A percentile compares a stretch with the other conserved stretches of the same genome.
phyloP scores from a whole-genome alignment of 2,113 vertebrate species.

The Nerophis ophidion region DNA sequence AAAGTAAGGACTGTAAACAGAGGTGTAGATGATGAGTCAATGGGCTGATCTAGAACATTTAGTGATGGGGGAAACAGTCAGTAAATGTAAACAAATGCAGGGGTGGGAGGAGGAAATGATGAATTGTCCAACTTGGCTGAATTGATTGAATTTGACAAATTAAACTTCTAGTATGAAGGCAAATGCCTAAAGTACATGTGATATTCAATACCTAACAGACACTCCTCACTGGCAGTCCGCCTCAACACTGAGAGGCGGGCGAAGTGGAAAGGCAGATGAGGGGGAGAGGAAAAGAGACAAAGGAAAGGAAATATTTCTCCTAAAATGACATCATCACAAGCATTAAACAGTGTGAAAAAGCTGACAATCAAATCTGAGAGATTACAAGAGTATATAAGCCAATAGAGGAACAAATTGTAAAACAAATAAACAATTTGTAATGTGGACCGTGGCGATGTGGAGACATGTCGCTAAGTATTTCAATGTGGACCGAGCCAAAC shows the following conservation, averaged over 20 bases:
- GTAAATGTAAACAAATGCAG: neutral
- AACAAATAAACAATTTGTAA: neutral
- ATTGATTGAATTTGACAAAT: neutral
- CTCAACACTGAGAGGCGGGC: conserved; percentile 9
- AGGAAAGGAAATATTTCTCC: conserved; percentile 25
- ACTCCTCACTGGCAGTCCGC: conserved; percentile 8
- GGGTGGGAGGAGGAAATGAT: neutral
- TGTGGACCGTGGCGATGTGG: conserved; percentile 3
- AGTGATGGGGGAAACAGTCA: neutral
- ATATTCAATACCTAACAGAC: neutral
- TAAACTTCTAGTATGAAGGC: neutral
- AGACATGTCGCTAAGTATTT: conserved; percentile 22
- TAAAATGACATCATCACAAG: conserved; percentile 17
- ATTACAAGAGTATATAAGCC: neutral
- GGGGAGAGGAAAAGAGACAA: conserved; percentile 13
- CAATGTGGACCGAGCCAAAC: conserved; percentile 32
- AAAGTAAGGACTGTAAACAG: conserved; percentile 31
- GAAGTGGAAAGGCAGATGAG: conserved; percentile 10
- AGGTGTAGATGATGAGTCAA: conserved; percentile 12
- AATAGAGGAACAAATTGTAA: conserved; percentile 3
- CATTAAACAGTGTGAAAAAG: conserved; percentile 2
- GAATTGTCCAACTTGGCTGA: neutral
- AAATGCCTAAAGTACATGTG: neutral
- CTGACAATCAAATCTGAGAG: neutral
- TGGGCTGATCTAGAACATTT: neutral